Evolutionary conservation across 1,140 invertebrate genomes (phyloP).

Genomic region (Magallana angulata): DNA sequence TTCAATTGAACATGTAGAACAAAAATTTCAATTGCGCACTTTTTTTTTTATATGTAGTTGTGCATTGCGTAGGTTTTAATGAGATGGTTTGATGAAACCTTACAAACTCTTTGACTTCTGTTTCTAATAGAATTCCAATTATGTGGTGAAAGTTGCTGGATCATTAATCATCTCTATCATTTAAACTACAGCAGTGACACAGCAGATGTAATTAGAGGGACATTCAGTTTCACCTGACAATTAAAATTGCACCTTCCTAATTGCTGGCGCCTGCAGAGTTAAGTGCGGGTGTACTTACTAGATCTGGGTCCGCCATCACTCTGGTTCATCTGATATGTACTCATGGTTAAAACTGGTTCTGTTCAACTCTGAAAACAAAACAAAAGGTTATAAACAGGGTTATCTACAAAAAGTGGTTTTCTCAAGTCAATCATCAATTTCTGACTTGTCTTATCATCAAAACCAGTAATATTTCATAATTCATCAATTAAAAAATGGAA

Average conservation of each 20-base stretch:
- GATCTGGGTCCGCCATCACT: conserved; percentile 57
- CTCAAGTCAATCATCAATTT: no score
- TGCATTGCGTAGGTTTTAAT: no score
- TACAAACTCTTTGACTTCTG: background rate
- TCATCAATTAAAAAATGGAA: no score
- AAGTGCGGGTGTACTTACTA: conserved; percentile 58
- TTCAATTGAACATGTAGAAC: no score
- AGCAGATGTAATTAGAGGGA: background rate
- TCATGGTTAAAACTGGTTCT: conserved; percentile 51
- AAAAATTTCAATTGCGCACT: no score
- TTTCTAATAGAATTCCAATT: background rate
- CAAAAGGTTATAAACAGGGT: background rate
- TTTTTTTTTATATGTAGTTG: no score
- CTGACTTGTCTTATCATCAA: no score
- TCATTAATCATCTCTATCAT: background rate
- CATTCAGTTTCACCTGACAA: background rate
- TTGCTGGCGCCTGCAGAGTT: background rate
- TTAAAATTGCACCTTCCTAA: no score
- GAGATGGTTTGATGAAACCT: no score
- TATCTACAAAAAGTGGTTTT: no score
- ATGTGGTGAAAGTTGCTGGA: background rate
- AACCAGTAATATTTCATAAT: no score
- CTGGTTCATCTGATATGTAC: conserved; percentile 66
- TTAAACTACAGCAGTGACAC: background rate
- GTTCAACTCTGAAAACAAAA: conserved; percentile 26